Percentiles rank a stretch among this genome's conserved stretches.
These are phyloP conservation scores for Abramis brama DNA, from an alignment of 2,113 vertebrate genomes.

Conservation along the genomic window DNA sequence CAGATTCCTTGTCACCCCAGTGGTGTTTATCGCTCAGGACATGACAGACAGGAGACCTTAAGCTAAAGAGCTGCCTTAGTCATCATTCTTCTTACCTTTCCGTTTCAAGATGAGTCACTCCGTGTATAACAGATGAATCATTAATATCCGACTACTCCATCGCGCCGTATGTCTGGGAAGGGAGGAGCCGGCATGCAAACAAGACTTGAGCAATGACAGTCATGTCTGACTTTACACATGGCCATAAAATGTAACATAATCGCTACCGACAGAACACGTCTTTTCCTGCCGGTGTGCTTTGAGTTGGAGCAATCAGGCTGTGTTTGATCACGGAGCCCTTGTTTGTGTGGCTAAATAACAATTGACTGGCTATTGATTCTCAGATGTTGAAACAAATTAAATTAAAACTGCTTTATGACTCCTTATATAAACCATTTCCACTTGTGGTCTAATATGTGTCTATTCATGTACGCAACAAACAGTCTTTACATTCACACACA, in stretches of 20 bases:
- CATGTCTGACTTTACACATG: conserved; percentile 56
- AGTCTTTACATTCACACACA: conserved; percentile 66
- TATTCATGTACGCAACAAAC: conserved; percentile 67
- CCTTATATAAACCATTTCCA: conserved; percentile 61
- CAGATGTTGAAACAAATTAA: conserved; percentile 70
- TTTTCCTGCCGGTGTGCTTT: neutral
- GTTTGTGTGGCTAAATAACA: conserved; percentile 61
- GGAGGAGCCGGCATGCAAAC: neutral
- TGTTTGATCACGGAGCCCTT: conserved; percentile 55
- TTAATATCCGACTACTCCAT: conserved; percentile 57
- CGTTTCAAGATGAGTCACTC: conserved; percentile 71
- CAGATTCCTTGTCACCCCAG: conserved; percentile 52
- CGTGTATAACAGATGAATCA: conserved; percentile 68
- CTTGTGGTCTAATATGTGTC: conserved; percentile 59
- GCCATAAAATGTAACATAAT: conserved; percentile 62
- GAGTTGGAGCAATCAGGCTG: conserved; percentile 55
- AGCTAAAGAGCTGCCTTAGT: conserved; percentile 72
- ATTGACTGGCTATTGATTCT: conserved; percentile 71
- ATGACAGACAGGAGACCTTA: conserved; percentile 71
- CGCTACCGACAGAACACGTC: conserved; percentile 54
- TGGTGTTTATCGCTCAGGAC: conserved; percentile 69
- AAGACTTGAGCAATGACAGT: conserved; percentile 62
- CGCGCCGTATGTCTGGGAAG: conserved; percentile 64
- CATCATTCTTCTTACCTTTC: conserved; percentile 61
- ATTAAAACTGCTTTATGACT: conserved; percentile 72